Evolutionary conservation across 2,113 vertebrate species (phyloP).

Genomic region (Cinclus mexicanus): DNA sequence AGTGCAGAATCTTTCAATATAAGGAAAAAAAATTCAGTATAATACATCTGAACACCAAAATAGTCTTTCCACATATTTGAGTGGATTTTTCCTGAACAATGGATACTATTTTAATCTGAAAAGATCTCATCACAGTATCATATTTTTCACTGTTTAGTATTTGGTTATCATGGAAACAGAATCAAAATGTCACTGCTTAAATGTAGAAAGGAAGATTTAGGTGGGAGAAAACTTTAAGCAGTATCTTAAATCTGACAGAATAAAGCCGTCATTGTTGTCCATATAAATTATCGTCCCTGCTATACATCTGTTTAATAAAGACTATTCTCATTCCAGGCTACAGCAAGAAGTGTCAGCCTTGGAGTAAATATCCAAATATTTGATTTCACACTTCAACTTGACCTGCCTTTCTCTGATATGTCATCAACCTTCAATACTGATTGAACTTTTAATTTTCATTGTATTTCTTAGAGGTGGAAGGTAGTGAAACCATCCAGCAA

Average conservation of each 20-base stretch:
- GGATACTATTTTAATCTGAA: constrained; percentile 6
- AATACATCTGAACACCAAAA: constrained; percentile 13
- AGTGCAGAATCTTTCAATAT: background rate
- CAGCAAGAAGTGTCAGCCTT: background rate
- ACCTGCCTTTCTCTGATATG: background rate
- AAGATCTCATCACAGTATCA: background rate
- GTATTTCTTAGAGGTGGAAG: background rate
- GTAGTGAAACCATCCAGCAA: background rate
- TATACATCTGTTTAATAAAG: background rate
- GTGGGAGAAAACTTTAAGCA: background rate
- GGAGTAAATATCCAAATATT: background rate
- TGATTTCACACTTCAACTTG: background rate
- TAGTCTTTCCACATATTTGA: background rate
- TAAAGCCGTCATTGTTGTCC: background rate
- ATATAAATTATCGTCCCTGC: background rate
- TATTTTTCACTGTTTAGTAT: constrained; percentile 6
- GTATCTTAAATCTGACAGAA: background rate
- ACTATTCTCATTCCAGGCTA: background rate
- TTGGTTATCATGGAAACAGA: constrained; percentile 33
- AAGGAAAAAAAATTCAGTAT: background rate
- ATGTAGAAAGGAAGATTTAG: background rate
- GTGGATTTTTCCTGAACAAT: constrained; percentile 11
- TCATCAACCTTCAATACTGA: background rate
- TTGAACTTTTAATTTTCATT: background rate
- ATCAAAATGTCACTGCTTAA: background rate